These are phyloP conservation scores for Phocides pigmalion DNA, from an alignment of 1,140 invertebrate genomes.

Conservation along the genomic window DNA sequence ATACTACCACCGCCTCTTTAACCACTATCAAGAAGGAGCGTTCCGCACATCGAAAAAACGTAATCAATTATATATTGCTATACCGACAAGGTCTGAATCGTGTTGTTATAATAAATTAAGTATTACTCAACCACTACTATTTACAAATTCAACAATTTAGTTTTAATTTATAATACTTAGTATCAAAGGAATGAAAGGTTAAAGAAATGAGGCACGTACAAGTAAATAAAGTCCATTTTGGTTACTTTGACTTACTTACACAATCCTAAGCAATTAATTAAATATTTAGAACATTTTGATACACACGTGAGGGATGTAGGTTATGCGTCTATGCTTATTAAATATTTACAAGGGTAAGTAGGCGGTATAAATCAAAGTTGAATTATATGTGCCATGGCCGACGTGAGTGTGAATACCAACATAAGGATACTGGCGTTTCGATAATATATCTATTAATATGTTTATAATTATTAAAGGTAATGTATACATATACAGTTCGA, in stretches of 20 bases:
- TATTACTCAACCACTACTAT: too few species aligned
- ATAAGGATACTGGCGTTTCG: too few species aligned
- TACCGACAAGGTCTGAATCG: too few species aligned
- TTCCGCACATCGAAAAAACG: too few species aligned
- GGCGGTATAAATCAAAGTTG: slow-evolving; percentile 38
- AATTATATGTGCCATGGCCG: slow-evolving; percentile 45
- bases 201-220: background rate
- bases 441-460: too few species aligned
- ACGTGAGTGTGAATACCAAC: background rate
- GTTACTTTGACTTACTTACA: slow-evolving; percentile 8
- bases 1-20: too few species aligned
- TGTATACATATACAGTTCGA: too few species aligned
- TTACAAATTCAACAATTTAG: background rate
- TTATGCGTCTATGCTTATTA: slow-evolving; percentile 4
- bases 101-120: too few species aligned
- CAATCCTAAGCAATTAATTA: slow-evolving; percentile 5
- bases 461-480: too few species aligned
- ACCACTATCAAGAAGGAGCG: too few species aligned
- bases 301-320: background rate
- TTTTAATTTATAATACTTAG: background rate
- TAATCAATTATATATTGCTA: too few species aligned
- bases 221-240: background rate
- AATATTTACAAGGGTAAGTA: slow-evolving; percentile 21
- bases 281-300: background rate
- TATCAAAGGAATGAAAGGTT: too few species aligned